Evolutionary conservation across 2,113 vertebrate genomes (phyloP).

Genomic region (Dendrocopos noguchii): DNA sequence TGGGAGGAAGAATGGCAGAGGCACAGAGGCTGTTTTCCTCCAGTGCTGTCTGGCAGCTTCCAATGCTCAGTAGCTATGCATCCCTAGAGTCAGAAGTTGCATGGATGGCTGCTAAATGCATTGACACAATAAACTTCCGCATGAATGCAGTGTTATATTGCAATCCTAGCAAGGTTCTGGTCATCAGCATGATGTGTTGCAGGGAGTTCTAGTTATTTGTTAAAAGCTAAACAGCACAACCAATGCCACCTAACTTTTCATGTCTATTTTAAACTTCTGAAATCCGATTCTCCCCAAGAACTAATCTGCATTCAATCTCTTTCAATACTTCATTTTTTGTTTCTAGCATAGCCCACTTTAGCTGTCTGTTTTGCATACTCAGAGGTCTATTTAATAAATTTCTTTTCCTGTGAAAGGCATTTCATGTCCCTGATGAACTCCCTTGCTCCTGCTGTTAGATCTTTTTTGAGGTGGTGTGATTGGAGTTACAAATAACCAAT

Average conservation of each 20-base stretch:
- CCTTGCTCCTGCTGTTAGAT: not conserved
- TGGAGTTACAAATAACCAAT: not conserved
- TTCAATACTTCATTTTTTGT: not conserved
- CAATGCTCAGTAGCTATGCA: not conserved
- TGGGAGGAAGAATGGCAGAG: not conserved
- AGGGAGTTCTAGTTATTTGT: not conserved
- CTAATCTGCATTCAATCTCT: not conserved
- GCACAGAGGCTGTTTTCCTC: not conserved
- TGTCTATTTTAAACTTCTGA: not conserved
- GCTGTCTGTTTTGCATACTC: not conserved
- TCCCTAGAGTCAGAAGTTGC: not conserved
- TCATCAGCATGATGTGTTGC: not conserved
- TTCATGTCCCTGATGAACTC: not conserved
- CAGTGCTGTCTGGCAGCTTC: accelerated
- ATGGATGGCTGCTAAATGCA: not conserved
- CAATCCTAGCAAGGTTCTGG: not conserved
- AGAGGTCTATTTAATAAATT: not conserved
- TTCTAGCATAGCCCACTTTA: not conserved
- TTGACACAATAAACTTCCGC: not conserved
- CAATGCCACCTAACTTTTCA: not conserved
- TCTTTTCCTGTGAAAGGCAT: not conserved
- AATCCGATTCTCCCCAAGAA: not conserved
- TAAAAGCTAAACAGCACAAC: not conserved
- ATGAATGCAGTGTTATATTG: not conserved
- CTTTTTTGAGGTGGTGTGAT: not conserved